A percentile compares a stretch with the other conserved stretches of the same genome.
phyloP scores from a whole-genome alignment of 2,888 invertebrate species.

The Meliscaeva auricollis region DNA sequence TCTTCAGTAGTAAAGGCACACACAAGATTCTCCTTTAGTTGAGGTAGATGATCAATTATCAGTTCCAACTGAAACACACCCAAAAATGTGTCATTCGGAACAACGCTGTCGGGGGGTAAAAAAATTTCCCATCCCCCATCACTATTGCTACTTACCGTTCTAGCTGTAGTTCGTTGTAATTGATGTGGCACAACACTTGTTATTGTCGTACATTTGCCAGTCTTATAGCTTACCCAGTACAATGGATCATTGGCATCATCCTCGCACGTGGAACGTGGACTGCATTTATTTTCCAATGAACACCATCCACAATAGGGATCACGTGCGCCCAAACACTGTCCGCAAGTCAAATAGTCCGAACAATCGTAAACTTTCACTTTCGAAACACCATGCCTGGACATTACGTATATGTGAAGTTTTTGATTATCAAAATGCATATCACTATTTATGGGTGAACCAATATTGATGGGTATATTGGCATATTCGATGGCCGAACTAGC shows the following conservation, averaged over 20 bases:
- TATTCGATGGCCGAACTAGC: constrained; percentile 94
- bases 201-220: constrained; percentile 98
- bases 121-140: background rate
- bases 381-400: constrained; percentile 96
- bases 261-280: constrained; percentile 94
- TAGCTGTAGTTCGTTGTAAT: constrained; percentile 95
- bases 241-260: constrained; percentile 96
- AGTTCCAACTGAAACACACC: constrained; percentile 89
- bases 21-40: constrained; percentile 93
- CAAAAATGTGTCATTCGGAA: constrained; percentile 23
- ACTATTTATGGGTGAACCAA: constrained; percentile 92
- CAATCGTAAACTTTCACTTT: constrained; percentile 98
- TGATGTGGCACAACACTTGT: constrained; percentile 95
- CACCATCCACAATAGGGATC: constrained; percentile 99
- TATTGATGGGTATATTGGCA: constrained; percentile 93
- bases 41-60: constrained; percentile 97
- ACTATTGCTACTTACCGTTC: constrained; percentile 86
- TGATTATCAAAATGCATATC: constrained; percentile 97
- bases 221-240: constrained; percentile 98
- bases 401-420: constrained; percentile 95
- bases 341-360: constrained; percentile 94
- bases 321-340: constrained; percentile 95
- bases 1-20: constrained; percentile 97
- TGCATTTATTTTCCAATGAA: constrained; percentile 97
- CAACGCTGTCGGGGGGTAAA: constrained; percentile 4